Evolutionary conservation across 2,888 invertebrate genomes (phyloP), one percentile per base, ranked within the genome.

Genomic region (Nemapogon koenigi): DNA sequence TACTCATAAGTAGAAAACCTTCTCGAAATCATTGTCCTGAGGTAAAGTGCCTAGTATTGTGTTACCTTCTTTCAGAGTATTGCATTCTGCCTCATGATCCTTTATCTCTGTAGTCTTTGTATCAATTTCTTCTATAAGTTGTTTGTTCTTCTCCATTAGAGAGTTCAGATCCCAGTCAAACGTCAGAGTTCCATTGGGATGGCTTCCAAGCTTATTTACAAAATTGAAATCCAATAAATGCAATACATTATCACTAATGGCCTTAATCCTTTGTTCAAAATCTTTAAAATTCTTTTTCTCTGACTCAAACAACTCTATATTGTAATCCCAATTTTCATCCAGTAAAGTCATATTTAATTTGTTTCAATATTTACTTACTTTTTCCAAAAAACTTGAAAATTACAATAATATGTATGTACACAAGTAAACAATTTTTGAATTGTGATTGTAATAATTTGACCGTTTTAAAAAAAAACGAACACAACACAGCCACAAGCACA

Each of bases 61-160:
- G n/a, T n/a, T 45, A 70, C 76, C 73, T 56, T 61, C 57, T 51
- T 72, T 78, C 28, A 49, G 66, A 35, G 44, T 58, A 45, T 65
- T 64, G 50, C 70, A 75, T 31, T 62, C 58, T 16, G 19, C 43
- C 51, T 68, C 62, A 40, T 62, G 58, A 38, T 46, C 48, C 3
- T 59, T 46, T 30, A 69, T 44, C 38, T 58, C 60, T 40, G 61
- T 56, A 26, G 60, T 25, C 55, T 64, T 69, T 19, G 18, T 42
- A 10, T 67, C 71, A 25, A 73, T 62, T 32, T 65, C 57, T 33
- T 53, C 48, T 14, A 60, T 57, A 27, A 72, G 31, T 28, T 58
- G 50, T 46, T 59, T 68, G 48, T 76, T 78, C 40, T 42, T 52
- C 32, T 72, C 70, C 13, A 52, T 43, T 3, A 71, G 41, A 18